Base-by-base conservation (phyloP, 2,797 vertebrate species). In the Macropus fuliginosus region DNA sequence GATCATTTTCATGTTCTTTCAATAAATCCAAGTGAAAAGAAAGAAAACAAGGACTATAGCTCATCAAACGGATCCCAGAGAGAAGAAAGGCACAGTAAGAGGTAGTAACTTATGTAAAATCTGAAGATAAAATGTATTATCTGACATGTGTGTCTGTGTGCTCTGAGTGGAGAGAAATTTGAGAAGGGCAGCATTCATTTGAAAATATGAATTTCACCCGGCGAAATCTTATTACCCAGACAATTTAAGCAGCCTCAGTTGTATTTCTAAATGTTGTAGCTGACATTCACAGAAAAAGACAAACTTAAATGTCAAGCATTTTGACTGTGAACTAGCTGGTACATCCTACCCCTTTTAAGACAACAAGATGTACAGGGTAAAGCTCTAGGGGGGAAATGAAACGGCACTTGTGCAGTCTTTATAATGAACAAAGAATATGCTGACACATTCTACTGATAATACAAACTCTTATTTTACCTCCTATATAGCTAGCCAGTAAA, bases 251-350 rank as follows among this genome's bases (percentile, higher is more conserved):
- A 87, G 91, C 54, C 52, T 54, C 34, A 81, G 74, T 81, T 94
- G 14, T 57, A 74, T 57, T 90, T 93, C 93, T 97, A 92, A 92
- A 94, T 87, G 50, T 50, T 57, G 2, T 46, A 93, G 90, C 91
- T 91, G 66, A 56, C 55, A 93, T 14, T 54, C 31, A 94, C 91
- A 34, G 90, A 66, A 92, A 66, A 93, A 93, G 54, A 54, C 50
- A 59, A 55, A 13, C 9, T 29, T 21, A 91, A 92, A 87, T 91
- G 90, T 21, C 81, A 96, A 95, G 91, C 34, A 91, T 31, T 91
- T 11, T 29, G 74, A 92, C 21, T 59, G 55, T 62, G 55, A 96
- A 95, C 94, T 9, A 91, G 52, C 46, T 56, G 40, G 28, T 12
- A 94, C 11, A 55, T 8, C 0, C 56, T 56, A 59, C 16, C 59